These are phyloP conservation scores for Sminthurides aquaticus DNA, from an alignment of 2,888 invertebrate genomes.

Conservation along the genomic window DNA sequence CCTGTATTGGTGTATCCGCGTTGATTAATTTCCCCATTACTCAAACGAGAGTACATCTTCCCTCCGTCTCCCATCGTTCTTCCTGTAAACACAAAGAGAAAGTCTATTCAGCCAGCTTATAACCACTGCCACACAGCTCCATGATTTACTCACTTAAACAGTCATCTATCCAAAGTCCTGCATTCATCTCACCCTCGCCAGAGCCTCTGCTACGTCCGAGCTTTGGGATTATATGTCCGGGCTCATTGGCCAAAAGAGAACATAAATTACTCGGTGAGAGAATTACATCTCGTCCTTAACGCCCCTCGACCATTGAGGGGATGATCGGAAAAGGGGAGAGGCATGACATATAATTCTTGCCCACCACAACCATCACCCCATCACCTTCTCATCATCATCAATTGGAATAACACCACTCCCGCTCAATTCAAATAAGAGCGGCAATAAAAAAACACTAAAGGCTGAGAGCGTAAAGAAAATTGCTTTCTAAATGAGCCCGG, in stretches of 20 bases:
- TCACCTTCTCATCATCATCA: neutral
- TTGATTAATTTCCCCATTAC: conserved; percentile 44
- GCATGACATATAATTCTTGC: neutral
- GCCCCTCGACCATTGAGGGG: neutral
- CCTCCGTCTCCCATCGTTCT: conserved; percentile 31
- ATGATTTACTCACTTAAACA: too few relatives aligned
- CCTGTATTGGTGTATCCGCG: conserved; percentile 21
- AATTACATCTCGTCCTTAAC: neutral
- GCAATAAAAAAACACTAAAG: neutral
- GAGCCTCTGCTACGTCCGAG: too few relatives aligned
- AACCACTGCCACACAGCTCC: too few relatives aligned
- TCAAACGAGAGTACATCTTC: conserved; percentile 42
- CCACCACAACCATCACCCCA: neutral
- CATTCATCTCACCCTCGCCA: too few relatives aligned
- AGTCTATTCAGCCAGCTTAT: too few relatives aligned
- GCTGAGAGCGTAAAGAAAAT: neutral
- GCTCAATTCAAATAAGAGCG: neutral
- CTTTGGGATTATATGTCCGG: too few relatives aligned
- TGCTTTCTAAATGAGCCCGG: neutral
- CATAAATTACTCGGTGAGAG: neutral
- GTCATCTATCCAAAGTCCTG: too few relatives aligned
- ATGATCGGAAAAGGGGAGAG: neutral
- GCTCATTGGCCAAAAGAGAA: too few relatives aligned
- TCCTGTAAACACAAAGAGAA: conserved; percentile 29
- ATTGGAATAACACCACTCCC: neutral